phyloP scores from a whole-genome alignment of 1,140 invertebrate genomes.

The Pachyrhynchus sulphureomaculatus region DNA sequence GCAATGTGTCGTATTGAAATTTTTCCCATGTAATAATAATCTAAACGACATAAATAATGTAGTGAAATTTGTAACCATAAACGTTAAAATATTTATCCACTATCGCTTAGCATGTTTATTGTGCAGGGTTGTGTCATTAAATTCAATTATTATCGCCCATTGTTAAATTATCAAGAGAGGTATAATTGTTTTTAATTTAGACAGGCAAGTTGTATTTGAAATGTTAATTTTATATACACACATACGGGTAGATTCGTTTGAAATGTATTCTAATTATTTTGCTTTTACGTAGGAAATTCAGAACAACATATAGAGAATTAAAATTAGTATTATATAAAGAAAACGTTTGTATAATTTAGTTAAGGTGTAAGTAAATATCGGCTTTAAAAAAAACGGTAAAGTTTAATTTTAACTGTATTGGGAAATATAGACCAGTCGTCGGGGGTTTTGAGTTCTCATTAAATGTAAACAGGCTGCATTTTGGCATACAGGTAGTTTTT shows the following conservation, averaged over 20 bases:
- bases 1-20: too few relatives aligned
- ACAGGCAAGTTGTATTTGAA: conserved; percentile 14
- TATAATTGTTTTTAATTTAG: conserved; percentile 16
- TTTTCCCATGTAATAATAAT: too few relatives aligned
- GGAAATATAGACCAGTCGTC: too few relatives aligned
- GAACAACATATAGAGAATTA: not conserved
- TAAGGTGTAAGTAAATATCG: too few relatives aligned
- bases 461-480: too few relatives aligned
- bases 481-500: too few relatives aligned
- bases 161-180: conserved; percentile 17
- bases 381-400: too few relatives aligned
- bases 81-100: not conserved
- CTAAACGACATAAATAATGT: too few relatives aligned
- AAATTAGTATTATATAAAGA: not conserved
- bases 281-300: not conserved
- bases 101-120: not conserved
- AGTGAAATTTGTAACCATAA: too few relatives aligned
- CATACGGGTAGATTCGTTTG: not conserved
- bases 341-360: too few relatives aligned
- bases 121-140: conserved; percentile 2
- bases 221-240: conserved; percentile 3
- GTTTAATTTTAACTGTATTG: too few relatives aligned
- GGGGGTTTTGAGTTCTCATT: too few relatives aligned
- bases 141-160: conserved; percentile 15
- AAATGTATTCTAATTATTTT: conserved; percentile 3